These are phyloP conservation scores for Balanococcus diminutus DNA, from an alignment of 2,888 invertebrate species.

Conservation along the genomic window DNA sequence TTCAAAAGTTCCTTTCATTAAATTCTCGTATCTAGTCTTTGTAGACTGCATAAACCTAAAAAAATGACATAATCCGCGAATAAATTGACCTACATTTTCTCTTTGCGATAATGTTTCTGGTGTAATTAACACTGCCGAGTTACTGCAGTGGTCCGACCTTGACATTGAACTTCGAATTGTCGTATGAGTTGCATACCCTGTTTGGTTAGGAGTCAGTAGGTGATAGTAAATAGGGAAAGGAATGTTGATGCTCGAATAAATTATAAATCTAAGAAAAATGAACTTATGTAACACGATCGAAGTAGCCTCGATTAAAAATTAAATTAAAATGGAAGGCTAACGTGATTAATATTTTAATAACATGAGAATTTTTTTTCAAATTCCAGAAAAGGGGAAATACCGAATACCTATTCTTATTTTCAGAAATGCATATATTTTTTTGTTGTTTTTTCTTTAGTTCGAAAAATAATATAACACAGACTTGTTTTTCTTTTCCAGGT, in stretches of 20 bases:
- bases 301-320: too few relatives aligned
- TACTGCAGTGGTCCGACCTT: neutral
- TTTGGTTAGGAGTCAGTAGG: neutral
- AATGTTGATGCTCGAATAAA: neutral
- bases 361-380: too few relatives aligned
- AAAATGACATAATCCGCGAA: neutral
- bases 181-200: neutral
- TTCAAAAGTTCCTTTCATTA: neutral
- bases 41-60: neutral
- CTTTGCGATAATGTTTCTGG: neutral
- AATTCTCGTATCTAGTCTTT: too few relatives aligned
- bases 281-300: too few relatives aligned
- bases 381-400: too few relatives aligned
- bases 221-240: neutral
- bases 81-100: neutral
- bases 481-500: neutral
- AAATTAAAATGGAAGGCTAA: too few relatives aligned
- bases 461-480: neutral
- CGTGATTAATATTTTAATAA: too few relatives aligned
- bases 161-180: neutral
- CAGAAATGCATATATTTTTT: too few relatives aligned
- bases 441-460: neutral
- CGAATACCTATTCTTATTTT: too few relatives aligned
- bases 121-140: neutral
- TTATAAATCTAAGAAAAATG: too few relatives aligned